Conservation (phyloP, 1,140 invertebrate genomes). For the Mamestra configurata region DNA sequence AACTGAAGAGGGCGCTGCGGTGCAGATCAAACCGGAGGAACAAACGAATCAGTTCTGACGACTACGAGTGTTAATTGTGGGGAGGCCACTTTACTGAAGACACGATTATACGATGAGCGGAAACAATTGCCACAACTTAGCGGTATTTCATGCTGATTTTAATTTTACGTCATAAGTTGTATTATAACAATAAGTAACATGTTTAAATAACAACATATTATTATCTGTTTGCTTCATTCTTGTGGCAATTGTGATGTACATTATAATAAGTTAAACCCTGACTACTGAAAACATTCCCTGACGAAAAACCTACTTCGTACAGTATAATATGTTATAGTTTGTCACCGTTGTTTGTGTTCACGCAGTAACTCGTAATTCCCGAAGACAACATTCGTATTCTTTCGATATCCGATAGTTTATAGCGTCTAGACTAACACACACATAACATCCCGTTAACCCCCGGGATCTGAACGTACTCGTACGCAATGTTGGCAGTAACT, state of each 20-base stretch:
- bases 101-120: neutral
- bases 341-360: neutral
- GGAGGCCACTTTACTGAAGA: neutral
- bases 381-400: neutral
- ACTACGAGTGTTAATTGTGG: neutral
- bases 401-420: conserved; percentile 3
- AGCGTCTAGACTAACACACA: conserved; percentile 6
- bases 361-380: neutral
- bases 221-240: no score
- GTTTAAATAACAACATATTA: no score
- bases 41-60: conserved; percentile 1
- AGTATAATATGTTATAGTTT: neutral
- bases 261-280: no score
- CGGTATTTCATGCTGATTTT: no score
- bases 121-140: neutral
- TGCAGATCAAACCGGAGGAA: neutral
- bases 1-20: neutral
- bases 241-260: no score
- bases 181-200: no score
- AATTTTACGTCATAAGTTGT: no score
- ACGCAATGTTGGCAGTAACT: neutral
- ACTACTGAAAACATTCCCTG: no score
- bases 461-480: neutral
- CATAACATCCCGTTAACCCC: neutral
- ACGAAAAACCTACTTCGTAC: neutral